Conservation (phyloP, 2,888 invertebrate species). For the Harpalus rufipes region DNA sequence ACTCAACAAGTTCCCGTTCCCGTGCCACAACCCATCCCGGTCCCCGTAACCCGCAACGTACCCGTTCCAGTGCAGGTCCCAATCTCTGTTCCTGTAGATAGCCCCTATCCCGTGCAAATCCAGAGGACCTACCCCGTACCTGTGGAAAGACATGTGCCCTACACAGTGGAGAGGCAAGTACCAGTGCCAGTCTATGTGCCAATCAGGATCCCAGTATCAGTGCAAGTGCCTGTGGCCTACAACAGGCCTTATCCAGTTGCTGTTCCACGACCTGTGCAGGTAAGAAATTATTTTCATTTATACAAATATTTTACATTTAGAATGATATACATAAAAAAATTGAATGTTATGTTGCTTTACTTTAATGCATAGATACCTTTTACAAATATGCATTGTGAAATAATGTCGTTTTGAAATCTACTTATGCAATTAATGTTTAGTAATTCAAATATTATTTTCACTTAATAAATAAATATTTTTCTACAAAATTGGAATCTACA, state of each 20-base stretch:
- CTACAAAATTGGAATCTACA: too few relatives aligned
- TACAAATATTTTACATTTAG: too few relatives aligned
- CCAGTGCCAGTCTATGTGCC: constrained; percentile 31
- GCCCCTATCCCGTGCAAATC: constrained; percentile 44
- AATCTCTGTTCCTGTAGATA: constrained; percentile 29
- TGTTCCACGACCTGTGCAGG: constrained; percentile 22
- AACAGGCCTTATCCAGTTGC: constrained; percentile 30
- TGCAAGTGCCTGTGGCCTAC: constrained; percentile 39
- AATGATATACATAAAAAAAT: too few relatives aligned
- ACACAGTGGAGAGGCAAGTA: constrained; percentile 29
- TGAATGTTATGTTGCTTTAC: too few relatives aligned
- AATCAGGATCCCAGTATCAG: constrained; percentile 23
- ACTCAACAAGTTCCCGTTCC: constrained; percentile 37
- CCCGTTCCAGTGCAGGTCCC: constrained; percentile 52
- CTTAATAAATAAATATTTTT: too few relatives aligned
- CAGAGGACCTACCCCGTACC: constrained; percentile 41
- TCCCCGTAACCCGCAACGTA: background rate
- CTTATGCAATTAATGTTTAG: too few relatives aligned
- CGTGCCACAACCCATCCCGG: constrained; percentile 24
- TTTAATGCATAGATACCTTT: too few relatives aligned
- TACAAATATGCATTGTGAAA: too few relatives aligned
- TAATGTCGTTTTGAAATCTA: too few relatives aligned
- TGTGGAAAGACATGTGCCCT: constrained; percentile 50
- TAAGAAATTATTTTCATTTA: background rate
- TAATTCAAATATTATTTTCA: too few relatives aligned